Conservation (phyloP, 1,140 invertebrate genomes). For the Zaprionus capensis region DNA sequence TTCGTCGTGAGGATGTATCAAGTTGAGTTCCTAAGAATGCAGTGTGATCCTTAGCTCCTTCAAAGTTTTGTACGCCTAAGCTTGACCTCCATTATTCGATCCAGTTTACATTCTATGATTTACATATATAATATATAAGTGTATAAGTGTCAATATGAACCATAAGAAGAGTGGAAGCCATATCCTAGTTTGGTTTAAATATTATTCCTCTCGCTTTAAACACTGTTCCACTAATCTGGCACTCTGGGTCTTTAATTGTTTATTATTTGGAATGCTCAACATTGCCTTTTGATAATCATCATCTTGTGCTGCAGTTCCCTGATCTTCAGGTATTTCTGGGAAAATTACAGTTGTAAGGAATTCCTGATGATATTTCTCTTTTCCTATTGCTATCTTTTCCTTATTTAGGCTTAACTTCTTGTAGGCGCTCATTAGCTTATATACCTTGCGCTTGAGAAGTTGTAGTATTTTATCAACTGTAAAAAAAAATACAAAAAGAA, state of each 20-base stretch:
- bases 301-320: conserved; percentile 22
- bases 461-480: conserved; percentile 67
- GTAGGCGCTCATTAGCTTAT: conserved; percentile 65
- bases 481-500: not conserved
- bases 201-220: not conserved
- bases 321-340: conserved; percentile 29
- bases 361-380: conserved; percentile 59
- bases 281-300: conserved; percentile 66
- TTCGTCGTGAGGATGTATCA: too few species aligned
- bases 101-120: too few species aligned
- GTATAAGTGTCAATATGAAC: not conserved
- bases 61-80: conserved; percentile 50
- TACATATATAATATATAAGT: not conserved
- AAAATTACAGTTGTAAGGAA: conserved; percentile 50
- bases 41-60: conserved; percentile 53
- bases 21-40: conserved; percentile 48
- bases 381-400: conserved; percentile 27
- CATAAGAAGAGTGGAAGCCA: not conserved
- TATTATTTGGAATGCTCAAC: conserved; percentile 71
- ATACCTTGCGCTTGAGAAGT: conserved; percentile 67
- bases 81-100: conserved; percentile 44
- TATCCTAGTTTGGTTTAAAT: not conserved
- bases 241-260: conserved; percentile 74
- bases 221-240: conserved; percentile 59
- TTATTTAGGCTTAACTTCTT: conserved; percentile 1